Evolutionary conservation across 2,797 vertebrate species (phyloP), one percentile per base, ranked within the genome.

Genomic region (Spheniscus humboldti): DNA sequence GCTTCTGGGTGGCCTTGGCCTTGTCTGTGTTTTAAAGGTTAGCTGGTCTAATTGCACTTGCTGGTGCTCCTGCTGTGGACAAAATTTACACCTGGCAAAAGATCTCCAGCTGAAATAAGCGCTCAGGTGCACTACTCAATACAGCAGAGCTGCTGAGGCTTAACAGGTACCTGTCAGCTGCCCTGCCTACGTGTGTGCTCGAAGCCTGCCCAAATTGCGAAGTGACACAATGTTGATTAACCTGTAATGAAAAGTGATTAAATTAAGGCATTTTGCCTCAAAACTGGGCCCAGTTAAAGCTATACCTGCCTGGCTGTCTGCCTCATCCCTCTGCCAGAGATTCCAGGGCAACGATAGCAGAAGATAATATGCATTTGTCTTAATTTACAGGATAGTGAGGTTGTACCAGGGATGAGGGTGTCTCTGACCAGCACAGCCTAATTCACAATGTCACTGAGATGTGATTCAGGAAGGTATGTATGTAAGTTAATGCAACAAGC

Each of bases 391-490:
- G 22, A 8, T 8, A 17, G 6, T 25, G 71, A 47, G 57, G 39
- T 31, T 41, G 19, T 37, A 30, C 31, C 9, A 4, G 35, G 69
- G 22, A 11, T 24, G 23, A 71, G 31, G 28, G 33, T 39, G 56
- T 43, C 74, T 63, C 53, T 2, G 8, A 33, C 25, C 50, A 30
- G 43, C 22, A 13, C n/a, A 33, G 56, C 63, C 16, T 22, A 18
- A 8, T 43, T 30, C 14, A 9, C 27, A 31, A 0, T 2, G 33
- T 37, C 37, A 20, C 41, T 0, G 0, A 60, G 37, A 11, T 12
- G 18, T 16, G 33, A 56, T 52, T 77, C 80, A 67, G 39, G 52
- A 55, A 57, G 31, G 18, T 33, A 20, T 1, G 17, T 19, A 9
- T 5, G n/a, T n/a, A 41, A 30, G 18, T 63, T 31, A 78, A 48